A percentile compares a stretch with the other conserved stretches of the same genome.
Conservation (phyloP, 2,888 invertebrate species). For the Plagodis dolabraria region DNA sequence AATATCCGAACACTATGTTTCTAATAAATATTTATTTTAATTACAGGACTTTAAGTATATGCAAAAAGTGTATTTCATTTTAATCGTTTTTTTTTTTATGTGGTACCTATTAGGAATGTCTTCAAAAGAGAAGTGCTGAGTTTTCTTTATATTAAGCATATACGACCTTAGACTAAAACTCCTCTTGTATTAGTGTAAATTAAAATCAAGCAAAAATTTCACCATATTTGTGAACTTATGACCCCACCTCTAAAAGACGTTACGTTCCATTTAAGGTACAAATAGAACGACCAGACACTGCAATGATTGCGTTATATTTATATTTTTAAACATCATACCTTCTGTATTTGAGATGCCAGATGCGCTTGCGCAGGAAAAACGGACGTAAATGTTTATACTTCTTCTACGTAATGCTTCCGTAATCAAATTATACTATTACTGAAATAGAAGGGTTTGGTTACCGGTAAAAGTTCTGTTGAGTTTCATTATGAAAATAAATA, state of each 20-base stretch:
- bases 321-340: slow-evolving; percentile 4
- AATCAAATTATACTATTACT: slow-evolving; percentile 46
- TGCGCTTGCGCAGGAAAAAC: slow-evolving; percentile 46
- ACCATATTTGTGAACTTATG: neutral
- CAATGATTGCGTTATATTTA: slow-evolving; percentile 21
- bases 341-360: slow-evolving; percentile 40
- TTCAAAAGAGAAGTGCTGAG: too few species aligned
- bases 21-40: too few species aligned
- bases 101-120: too few species aligned
- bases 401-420: slow-evolving; percentile 64
- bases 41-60: too few species aligned
- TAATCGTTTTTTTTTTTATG: too few species aligned
- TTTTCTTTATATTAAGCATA: too few species aligned
- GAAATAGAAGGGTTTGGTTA: slow-evolving; percentile 53
- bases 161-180: too few species aligned
- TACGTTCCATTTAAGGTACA: slow-evolving; percentile 11
- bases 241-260: neutral
- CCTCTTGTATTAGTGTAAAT: too few species aligned
- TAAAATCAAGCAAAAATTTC: too few species aligned
- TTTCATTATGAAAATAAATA: slow-evolving; percentile 18
- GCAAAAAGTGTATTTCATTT: too few species aligned
- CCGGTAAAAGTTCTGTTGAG: slow-evolving; percentile 37
- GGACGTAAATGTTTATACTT: slow-evolving; percentile 72
- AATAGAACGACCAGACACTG: slow-evolving; percentile 17
- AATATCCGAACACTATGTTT: too few species aligned